A percentile compares a stretch with the other conserved stretches of the same genome.
Conservation (phyloP, 37 sponge, comb jelly and placozoan genomes). For the Corticium candelabrum region DNA sequence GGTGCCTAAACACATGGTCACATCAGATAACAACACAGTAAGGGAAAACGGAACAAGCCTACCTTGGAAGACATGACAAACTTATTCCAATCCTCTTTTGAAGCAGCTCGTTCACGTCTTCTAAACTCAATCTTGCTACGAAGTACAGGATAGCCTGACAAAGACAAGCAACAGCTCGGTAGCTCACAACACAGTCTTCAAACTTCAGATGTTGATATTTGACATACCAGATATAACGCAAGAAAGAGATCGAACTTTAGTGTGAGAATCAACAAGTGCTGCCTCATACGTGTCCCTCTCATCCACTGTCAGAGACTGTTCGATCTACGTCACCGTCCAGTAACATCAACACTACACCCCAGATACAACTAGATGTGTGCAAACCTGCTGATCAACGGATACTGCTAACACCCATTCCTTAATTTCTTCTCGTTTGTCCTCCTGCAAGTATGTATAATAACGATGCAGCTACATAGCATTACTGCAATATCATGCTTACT, state of each 20-base stretch:
- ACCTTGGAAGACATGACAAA: slow-evolving; percentile 80
- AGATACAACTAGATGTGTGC: no score
- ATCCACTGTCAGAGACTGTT: slow-evolving; percentile 73
- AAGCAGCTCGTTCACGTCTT: slow-evolving; percentile 49
- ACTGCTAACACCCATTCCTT: slow-evolving; percentile 99
- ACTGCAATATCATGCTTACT: slow-evolving; percentile 40
- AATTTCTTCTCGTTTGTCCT: slow-evolving; percentile 85
- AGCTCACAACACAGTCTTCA: no score
- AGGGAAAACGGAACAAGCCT: no score
- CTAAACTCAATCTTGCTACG: slow-evolving; percentile 78
- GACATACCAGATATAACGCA: slow-evolving; percentile 87
- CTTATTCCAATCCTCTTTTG: slow-evolving; percentile 97
- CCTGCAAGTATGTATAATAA: slow-evolving; percentile 34
- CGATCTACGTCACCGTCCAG: no score
- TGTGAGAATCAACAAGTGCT: slow-evolving; percentile 60
- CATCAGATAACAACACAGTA: neutral
- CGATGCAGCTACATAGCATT: neutral
- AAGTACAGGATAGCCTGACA: slow-evolving; percentile 95
- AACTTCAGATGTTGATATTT: no score
- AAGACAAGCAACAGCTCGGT: neutral
- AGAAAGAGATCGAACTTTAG: slow-evolving; percentile 51
- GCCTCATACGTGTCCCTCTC: slow-evolving; percentile 84
- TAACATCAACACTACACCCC: no score
- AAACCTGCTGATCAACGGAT: slow-evolving; percentile 86
- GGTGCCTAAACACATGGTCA: slow-evolving; percentile 29